Evolutionary conservation across 1,140 invertebrate genomes (phyloP), one percentile per base, ranked within the genome.

Genomic region (Venturia canescens): DNA sequence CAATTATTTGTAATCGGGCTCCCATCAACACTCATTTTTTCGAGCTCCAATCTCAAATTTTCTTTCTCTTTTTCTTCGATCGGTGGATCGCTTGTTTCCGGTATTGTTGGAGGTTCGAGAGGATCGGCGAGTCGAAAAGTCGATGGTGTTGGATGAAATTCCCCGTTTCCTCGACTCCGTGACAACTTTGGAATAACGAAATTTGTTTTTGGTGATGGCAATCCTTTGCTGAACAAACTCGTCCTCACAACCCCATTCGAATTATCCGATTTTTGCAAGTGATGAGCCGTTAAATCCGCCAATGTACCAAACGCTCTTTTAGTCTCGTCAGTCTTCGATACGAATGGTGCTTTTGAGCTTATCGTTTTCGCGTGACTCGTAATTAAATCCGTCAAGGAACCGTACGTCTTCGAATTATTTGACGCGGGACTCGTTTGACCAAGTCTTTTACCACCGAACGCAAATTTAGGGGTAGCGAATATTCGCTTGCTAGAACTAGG

Each of bases 251-350:
- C 18, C 18, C 4, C 23, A 2, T 16, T 44, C 38, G 21, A 9
- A 38, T 26, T 26, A 44, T 79, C 83, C 7, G 87, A 88, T 70
- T 86, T 88, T 84, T 89, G 79, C 38, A 90, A 86, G 86, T 91
- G 89, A 83, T 89, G 84, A 9, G 86, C 84, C 11, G 89, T 90
- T 74, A 91, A 82, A 48, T 89, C 88, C 60, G 87, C 86, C 48
- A 91, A 85, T 11, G 86, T 87, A 66, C 70, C 83, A 71, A 90
- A 91, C 18, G 83, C 34, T 60, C 78, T 80, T 82, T 86, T 85
- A 80, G 80, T 63, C 29, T n/a, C 23, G n/a, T 15, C 53, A 75
- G 69, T 9, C 21, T 18, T 60, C 48, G 50, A 5, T 48, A 26
- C 50, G 7, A n/a, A 50, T 16, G 29, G 48, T 1, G 53, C 34